phyloP scores from a whole-genome alignment of 2,888 invertebrate genomes.

The Tricholauxania praeusta region DNA sequence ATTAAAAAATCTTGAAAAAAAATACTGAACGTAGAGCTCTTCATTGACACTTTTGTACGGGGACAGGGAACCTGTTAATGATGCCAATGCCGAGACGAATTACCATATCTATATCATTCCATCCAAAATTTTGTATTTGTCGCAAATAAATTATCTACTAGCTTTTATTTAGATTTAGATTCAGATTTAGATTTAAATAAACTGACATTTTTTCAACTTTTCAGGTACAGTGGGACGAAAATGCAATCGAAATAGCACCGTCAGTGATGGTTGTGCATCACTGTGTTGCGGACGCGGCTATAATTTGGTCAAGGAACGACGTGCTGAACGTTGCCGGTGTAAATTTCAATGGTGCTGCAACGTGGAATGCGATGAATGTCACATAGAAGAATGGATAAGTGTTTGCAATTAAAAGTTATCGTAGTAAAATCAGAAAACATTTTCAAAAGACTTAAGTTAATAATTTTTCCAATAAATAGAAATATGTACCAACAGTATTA shows the following conservation, averaged over 20 bases:
- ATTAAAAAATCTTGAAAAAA: too few relatives aligned
- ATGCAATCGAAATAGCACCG: conserved; percentile 79
- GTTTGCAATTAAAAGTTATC: conserved; percentile 81
- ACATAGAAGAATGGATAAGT: conserved; percentile 88
- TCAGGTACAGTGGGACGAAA: conserved; percentile 79
- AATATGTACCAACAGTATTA: conserved; percentile 19
- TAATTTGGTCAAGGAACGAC: conserved; percentile 81
- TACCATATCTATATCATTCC: neutral
- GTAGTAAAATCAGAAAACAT: too few relatives aligned
- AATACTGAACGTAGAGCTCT: too few relatives aligned
- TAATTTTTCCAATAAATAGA: conserved; percentile 40
- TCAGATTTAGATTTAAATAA: neutral
- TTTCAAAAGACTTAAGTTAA: conserved; percentile 36
- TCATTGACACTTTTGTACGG: too few relatives aligned
- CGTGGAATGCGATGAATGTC: conserved; percentile 90
- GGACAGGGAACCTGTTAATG: too few relatives aligned
- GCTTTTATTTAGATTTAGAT: too few relatives aligned
- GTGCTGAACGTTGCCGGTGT: conserved; percentile 87
- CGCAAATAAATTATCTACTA: too few relatives aligned
- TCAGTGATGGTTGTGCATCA: conserved; percentile 85
- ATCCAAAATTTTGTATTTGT: too few relatives aligned
- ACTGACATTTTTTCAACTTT: conserved; percentile 26
- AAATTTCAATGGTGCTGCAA: conserved; percentile 95
- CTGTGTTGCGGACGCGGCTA: conserved; percentile 93
- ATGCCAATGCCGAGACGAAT: neutral